A percentile compares a stretch with the other conserved stretches of the same genome.
Conservation (phyloP, 2,888 invertebrate species). For the Rapana venosa region DNA sequence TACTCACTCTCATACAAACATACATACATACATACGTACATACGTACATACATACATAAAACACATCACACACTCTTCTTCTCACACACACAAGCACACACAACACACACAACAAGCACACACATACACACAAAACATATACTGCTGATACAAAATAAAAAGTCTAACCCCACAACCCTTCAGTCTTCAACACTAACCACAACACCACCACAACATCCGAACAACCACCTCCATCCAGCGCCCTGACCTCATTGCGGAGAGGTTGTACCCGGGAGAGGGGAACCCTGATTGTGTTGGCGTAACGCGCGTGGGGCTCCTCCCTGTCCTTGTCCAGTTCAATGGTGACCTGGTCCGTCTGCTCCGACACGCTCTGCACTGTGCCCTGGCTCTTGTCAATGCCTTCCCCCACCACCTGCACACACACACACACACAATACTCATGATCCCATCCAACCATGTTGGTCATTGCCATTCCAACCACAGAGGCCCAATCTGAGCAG, state of each 20-base stretch:
- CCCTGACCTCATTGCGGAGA: slow-evolving; percentile 68
- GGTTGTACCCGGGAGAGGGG: slow-evolving; percentile 71
- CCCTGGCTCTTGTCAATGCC: slow-evolving; percentile 69
- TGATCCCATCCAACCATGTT: too few species aligned
- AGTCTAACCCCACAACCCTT: too few species aligned
- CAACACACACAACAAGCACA: slow-evolving; percentile 4
- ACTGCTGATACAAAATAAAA: background rate
- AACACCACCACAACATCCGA: background rate
- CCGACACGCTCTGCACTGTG: slow-evolving; percentile 73
- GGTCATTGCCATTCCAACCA: too few species aligned
- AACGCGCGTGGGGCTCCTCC: slow-evolving; percentile 62
- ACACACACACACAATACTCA: background rate
- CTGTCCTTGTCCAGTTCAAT: slow-evolving; percentile 67
- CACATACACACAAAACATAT: background rate
- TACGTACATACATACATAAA: background rate
- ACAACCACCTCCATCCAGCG: background rate
- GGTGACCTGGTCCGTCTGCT: slow-evolving; percentile 74
- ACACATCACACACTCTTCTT: background rate
- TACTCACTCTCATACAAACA: slow-evolving; percentile 16
- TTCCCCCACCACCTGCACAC: slow-evolving; percentile 70
- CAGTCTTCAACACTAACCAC: too few species aligned
- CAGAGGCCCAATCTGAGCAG: too few species aligned
- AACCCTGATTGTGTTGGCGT: slow-evolving; percentile 72
- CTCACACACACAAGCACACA: slow-evolving; percentile 13
- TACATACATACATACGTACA: background rate